phyloP scores from a whole-genome alignment of 1,140 invertebrate species.

The Campoletis sonorensis region DNA sequence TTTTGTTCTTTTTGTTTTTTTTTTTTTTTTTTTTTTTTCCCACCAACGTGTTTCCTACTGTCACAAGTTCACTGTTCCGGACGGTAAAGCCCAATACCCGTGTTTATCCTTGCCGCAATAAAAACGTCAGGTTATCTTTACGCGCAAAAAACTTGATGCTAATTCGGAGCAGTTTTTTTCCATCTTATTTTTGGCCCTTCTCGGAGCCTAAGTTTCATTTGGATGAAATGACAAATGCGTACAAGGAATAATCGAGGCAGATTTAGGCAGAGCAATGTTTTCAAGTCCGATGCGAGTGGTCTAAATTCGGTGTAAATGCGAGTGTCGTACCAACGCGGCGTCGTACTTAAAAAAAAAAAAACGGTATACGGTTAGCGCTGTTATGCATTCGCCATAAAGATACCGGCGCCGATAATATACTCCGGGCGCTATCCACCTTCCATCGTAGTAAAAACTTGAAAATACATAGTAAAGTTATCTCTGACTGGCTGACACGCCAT shows the following conservation, averaged over 20 bases:
- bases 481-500: constrained; percentile 9
- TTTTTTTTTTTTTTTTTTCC: too few species aligned
- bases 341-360: constrained; percentile 18
- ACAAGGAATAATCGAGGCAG: too few species aligned
- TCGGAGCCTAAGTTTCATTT: too few species aligned
- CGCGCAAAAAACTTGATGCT: neutral
- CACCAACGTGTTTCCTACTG: constrained; percentile 29
- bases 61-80: constrained; percentile 46
- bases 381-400: neutral
- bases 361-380: neutral
- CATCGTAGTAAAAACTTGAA: neutral
- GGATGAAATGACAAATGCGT: too few species aligned
- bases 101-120: constrained; percentile 41
- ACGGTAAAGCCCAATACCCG: constrained; percentile 13
- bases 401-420: constrained; percentile 24
- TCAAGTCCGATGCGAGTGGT: neutral
- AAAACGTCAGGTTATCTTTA: constrained; percentile 49
- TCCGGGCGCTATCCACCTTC: neutral
- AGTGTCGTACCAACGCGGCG: neutral
- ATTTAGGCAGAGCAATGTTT: too few species aligned
- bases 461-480: constrained; percentile 15
- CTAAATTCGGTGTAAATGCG: neutral
- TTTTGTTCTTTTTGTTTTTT: too few species aligned
- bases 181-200: neutral
- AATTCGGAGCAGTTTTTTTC: neutral